Percentiles rank a stretch among this genome's conserved stretches.
These are phyloP conservation scores for Xenopus petersii DNA, from an alignment of 2,797 vertebrate genomes.

Conservation along the genomic window DNA sequence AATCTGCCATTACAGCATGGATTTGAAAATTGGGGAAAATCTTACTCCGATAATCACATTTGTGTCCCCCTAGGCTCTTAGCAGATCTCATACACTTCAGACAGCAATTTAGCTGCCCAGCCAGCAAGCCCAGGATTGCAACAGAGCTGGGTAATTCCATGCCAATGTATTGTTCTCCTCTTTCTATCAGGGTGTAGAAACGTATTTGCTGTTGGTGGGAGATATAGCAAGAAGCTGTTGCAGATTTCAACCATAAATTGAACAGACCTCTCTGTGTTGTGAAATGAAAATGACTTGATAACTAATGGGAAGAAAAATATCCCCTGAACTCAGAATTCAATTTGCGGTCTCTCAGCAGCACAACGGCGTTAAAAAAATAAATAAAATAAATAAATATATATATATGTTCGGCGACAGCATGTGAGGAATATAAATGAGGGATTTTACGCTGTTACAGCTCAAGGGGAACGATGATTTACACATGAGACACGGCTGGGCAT, in stretches of 20 bases:
- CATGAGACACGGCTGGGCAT: too few relatives aligned
- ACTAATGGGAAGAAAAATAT: slow-evolving; percentile 22
- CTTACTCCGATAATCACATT: too few relatives aligned
- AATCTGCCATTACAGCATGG: too few relatives aligned
- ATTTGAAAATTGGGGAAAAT: too few relatives aligned
- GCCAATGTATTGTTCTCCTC: slow-evolving; percentile 2
- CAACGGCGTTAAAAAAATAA: neutral
- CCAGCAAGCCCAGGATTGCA: neutral
- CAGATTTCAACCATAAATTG: slow-evolving; percentile 17
- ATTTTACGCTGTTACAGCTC: too few relatives aligned
- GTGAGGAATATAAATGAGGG: too few relatives aligned
- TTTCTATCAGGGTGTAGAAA: slow-evolving; percentile 16
- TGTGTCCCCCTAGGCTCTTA: too few relatives aligned
- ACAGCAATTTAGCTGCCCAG: neutral
- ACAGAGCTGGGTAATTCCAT: neutral
- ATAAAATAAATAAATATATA: too few relatives aligned
- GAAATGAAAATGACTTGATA: slow-evolving; percentile 29
- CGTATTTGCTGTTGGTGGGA: slow-evolving; percentile 21
- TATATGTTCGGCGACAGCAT: too few relatives aligned
- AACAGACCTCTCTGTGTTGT: neutral
- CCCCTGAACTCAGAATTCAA: slow-evolving; percentile 33
- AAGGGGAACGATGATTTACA: too few relatives aligned
- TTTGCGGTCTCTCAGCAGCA: slow-evolving; percentile 19
- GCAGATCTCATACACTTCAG: too few relatives aligned
- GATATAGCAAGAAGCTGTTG: slow-evolving; percentile 7